These are phyloP conservation scores for Phaenicophaeus curvirostris DNA, from an alignment of 2,797 vertebrate genomes.

Conservation along the genomic window DNA sequence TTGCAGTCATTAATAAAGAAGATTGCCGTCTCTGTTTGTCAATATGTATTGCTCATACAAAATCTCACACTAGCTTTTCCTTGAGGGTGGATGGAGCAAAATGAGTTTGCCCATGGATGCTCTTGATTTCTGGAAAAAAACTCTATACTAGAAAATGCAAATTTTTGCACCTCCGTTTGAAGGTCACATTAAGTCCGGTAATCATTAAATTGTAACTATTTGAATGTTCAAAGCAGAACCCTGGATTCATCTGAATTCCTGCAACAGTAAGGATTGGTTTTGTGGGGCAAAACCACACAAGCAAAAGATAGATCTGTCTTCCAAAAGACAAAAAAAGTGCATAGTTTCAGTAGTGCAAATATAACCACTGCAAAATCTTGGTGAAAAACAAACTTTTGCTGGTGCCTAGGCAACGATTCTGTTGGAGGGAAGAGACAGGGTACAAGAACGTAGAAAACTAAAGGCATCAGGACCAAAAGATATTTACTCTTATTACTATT, in stretches of 20 bases:
- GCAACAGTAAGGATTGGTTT: neutral
- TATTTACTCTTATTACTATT: neutral
- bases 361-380: neutral
- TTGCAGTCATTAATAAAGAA: constrained; percentile 49
- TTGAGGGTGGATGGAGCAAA: neutral
- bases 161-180: neutral
- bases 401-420: fast-evolving
- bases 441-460: neutral
- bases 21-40: constrained; percentile 23
- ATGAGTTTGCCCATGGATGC: neutral
- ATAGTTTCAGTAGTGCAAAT: neutral
- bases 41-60: constrained; percentile 6
- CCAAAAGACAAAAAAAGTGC: neutral
- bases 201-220: neutral
- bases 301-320: neutral
- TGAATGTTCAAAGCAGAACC: neutral
- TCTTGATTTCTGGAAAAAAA: neutral
- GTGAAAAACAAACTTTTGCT: neutral
- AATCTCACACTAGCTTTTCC: constrained; percentile 18
- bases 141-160: neutral
- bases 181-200: neutral
- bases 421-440: neutral
- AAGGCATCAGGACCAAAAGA: neutral
- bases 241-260: neutral
- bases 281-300: neutral